Evolutionary conservation across 2,888 invertebrate species (phyloP).

Genomic region (Diplolepis rosae): DNA sequence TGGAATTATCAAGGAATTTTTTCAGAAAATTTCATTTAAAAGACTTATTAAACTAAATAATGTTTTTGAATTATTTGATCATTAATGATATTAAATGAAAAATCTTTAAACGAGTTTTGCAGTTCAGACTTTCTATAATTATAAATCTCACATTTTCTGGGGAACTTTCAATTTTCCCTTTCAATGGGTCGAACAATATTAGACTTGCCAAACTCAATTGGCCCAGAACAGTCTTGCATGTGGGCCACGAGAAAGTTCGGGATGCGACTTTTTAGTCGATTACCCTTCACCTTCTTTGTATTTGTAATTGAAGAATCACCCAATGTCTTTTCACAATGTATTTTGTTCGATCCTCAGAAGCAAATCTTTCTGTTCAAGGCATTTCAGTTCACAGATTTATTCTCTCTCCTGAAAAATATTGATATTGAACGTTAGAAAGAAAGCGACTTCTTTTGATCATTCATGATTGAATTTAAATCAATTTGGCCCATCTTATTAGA

Average conservation of each 20-base stretch:
- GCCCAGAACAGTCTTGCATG: conserved; percentile 53
- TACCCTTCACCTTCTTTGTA: conserved; percentile 9
- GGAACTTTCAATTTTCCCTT: too few relatives aligned
- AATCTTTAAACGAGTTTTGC: too few relatives aligned
- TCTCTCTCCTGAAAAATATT: not conserved
- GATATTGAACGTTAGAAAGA: not conserved
- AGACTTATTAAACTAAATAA: too few relatives aligned
- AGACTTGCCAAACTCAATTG: not conserved
- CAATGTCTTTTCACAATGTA: not conserved
- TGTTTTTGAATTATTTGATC: too few relatives aligned
- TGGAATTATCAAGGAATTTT: too few relatives aligned
- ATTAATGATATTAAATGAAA: too few relatives aligned
- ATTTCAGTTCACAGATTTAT: not conserved
- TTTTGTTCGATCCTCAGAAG: not conserved
- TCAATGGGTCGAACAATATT: not conserved
- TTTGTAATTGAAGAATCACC: conserved; percentile 16
- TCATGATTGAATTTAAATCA: not conserved
- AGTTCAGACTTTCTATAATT: too few relatives aligned
- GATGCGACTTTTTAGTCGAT: conserved; percentile 46
- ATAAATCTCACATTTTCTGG: too few relatives aligned
- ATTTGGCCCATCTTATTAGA: too few relatives aligned
- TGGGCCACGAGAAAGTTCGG: conserved; percentile 71
- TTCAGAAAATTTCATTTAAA: too few relatives aligned
- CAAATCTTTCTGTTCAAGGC: not conserved
- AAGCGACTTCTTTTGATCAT: not conserved